Evolutionary conservation across 2,113 vertebrate genomes (phyloP).

Genomic region (Pseudonaja textilis): DNA sequence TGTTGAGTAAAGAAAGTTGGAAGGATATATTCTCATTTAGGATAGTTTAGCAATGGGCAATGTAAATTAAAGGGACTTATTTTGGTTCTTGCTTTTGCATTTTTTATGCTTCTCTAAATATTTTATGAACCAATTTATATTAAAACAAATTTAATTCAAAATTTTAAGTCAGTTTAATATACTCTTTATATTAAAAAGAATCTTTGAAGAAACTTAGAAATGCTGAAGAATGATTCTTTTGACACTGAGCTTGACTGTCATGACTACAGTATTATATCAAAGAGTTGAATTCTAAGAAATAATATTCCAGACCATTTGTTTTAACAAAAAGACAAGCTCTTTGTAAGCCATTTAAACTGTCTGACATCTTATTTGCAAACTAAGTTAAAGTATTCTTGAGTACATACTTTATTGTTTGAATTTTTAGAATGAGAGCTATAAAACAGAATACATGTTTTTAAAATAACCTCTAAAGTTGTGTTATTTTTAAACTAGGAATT

Average conservation of each 20-base stretch:
- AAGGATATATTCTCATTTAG: not conserved
- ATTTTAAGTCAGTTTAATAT: conserved; percentile 28
- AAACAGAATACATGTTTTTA: not conserved
- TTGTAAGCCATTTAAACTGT: conserved; percentile 12
- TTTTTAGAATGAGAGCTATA: not conserved
- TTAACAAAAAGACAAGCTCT: conserved; percentile 1
- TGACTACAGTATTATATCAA: not conserved
- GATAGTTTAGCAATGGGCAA: not conserved
- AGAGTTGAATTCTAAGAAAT: not conserved
- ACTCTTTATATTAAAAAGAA: not conserved
- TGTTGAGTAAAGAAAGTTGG: not conserved
- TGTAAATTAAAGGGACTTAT: not conserved
- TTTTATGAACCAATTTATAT: conserved; percentile 28
- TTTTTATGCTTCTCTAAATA: conserved; percentile 13
- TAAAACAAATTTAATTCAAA: conserved; percentile 26
- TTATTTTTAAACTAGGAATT: not conserved
- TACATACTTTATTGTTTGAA: not conserved
- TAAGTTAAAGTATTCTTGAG: conserved; percentile 18
- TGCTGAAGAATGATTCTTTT: not conserved
- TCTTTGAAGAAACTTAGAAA: conserved; percentile 21
- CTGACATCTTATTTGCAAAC: conserved; percentile 8
- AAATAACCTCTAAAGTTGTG: not conserved
- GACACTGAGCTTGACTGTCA: not conserved
- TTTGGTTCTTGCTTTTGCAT: not conserved
- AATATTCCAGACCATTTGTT: not conserved